These are phyloP conservation scores for Champsocephalus esox DNA, from an alignment of 2,797 vertebrate genomes.

Conservation along the genomic window DNA sequence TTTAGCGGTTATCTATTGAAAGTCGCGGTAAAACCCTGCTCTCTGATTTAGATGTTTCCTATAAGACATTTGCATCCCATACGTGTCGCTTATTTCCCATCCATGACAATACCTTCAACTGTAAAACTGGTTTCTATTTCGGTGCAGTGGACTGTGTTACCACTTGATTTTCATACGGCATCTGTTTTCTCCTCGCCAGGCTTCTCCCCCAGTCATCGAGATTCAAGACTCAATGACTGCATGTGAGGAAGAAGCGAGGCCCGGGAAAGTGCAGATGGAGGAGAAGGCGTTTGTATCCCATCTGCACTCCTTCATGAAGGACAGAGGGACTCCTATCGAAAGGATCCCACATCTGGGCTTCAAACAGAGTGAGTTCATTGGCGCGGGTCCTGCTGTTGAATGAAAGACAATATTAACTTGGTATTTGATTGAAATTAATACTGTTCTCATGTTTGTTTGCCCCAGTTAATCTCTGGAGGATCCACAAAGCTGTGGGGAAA, in stretches of 20 bases:
- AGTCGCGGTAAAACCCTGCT: conserved; percentile 80
- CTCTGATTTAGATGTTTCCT: conserved; percentile 79
- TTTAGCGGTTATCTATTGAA: conserved; percentile 81
- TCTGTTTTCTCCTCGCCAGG: conserved; percentile 61
- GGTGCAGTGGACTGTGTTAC: conserved; percentile 6
- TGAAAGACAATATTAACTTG: not conserved
- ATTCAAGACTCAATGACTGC: conserved; percentile 72
- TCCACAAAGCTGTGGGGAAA: conserved; percentile 94
- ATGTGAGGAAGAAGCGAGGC: conserved; percentile 71
- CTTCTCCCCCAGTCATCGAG: conserved; percentile 79
- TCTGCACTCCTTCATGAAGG: conserved; percentile 95
- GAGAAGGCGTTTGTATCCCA: conserved; percentile 90
- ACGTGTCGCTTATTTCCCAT: conserved; percentile 41
- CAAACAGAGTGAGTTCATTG: conserved; percentile 90
- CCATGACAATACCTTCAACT: conserved; percentile 38
- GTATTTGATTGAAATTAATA: not conserved
- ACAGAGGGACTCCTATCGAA: conserved; percentile 92
- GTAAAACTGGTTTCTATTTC: conserved; percentile 42
- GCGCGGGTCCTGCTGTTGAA: not conserved
- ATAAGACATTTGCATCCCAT: conserved; percentile 75
- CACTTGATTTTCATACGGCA: conserved; percentile 3
- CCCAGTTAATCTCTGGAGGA: conserved; percentile 96
- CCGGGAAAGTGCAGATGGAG: conserved; percentile 71
- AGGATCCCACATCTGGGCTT: conserved; percentile 97
- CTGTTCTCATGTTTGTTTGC: not conserved